Percentiles rank a stretch among this genome's conserved stretches.
Evolutionary conservation across 92 coral and sea anemone species (phyloP).

Genomic region (Porites rus): DNA sequence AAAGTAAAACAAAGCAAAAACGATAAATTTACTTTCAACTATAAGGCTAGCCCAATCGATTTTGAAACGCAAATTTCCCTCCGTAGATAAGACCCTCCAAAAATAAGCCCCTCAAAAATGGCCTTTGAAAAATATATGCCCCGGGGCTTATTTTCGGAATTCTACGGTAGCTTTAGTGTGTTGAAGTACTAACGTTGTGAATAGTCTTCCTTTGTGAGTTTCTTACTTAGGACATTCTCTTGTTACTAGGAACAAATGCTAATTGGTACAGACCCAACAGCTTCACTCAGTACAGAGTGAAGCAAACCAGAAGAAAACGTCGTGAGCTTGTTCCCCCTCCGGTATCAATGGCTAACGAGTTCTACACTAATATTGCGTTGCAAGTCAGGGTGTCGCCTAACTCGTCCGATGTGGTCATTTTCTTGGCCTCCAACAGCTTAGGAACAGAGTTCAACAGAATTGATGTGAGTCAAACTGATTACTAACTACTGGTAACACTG

Average conservation of each 20-base stretch:
- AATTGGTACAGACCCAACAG: slow-evolving; percentile 82
- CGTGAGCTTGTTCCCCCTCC: slow-evolving; percentile 87
- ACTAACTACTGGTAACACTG: background rate
- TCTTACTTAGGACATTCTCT: background rate
- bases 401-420: slow-evolving; percentile 75
- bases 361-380: slow-evolving; percentile 81
- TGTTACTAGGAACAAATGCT: slow-evolving; percentile 75
- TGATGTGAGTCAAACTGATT: slow-evolving; percentile 71
- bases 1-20: no score
- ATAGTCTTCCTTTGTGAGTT: background rate
- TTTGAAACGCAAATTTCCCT: no score
- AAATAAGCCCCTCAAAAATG: no score
- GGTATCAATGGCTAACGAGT: slow-evolving; percentile 78
- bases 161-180: no score
- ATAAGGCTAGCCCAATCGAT: no score
- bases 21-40: no score
- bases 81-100: no score
- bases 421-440: slow-evolving; percentile 89
- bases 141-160: no score
- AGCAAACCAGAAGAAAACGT: slow-evolving; percentile 73
- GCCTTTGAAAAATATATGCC: no score
- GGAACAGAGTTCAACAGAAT: slow-evolving; percentile 90
- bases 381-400: slow-evolving; percentile 83
- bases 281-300: slow-evolving; percentile 84
- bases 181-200: no score